Conservation (phyloP, 1,140 invertebrate species). For the Leguminivora glycinivorella region DNA sequence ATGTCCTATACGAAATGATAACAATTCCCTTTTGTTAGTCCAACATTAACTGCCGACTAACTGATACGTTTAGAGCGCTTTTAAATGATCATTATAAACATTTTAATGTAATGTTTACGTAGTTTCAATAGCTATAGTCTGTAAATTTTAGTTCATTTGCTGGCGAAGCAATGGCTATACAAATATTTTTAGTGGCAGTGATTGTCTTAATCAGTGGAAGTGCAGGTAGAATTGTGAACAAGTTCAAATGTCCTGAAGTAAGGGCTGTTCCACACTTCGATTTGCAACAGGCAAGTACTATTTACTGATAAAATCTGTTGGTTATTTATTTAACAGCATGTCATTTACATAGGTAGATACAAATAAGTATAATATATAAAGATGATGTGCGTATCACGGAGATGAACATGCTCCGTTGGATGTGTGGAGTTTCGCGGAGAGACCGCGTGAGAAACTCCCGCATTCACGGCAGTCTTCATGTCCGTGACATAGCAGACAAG, state of each 20-base stretch:
- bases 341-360: not conserved
- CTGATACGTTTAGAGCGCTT: conserved; percentile 47
- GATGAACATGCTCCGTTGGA: no score
- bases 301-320: conserved; percentile 5
- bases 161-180: conserved; percentile 40
- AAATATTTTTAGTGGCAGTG: conserved; percentile 41
- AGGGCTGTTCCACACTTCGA: conserved; percentile 71
- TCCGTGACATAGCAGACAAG: no score
- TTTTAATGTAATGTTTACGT: not conserved
- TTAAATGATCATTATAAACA: no score
- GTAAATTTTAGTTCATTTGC: not conserved
- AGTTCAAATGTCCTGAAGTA: conserved; percentile 72
- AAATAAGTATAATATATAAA: no score
- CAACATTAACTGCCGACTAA: conserved; percentile 49
- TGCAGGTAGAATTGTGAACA: conserved; percentile 58
- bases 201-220: conserved; percentile 39
- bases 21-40: conserved; percentile 73
- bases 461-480: no score
- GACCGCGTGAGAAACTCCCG: no score
- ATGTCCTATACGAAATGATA: conserved; percentile 74
- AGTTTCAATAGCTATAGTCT: not conserved
- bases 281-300: conserved; percentile 56
- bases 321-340: not conserved
- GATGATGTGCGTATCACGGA: no score
- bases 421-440: no score